phyloP scores from a whole-genome alignment of 1,140 invertebrate species.

The Drosophila nasuta region DNA sequence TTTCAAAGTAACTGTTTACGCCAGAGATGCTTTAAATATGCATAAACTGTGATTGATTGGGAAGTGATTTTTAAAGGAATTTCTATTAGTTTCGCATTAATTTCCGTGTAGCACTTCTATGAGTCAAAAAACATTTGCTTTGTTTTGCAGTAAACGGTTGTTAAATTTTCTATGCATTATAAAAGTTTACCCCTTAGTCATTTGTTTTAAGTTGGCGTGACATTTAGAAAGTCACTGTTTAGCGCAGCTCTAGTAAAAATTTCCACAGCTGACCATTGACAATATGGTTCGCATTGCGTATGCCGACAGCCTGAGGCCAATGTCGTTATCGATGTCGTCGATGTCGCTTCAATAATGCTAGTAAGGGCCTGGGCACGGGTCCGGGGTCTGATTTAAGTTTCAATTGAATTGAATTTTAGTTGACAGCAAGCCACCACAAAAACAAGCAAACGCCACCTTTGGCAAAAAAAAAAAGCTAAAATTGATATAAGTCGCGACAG shows the following conservation, averaged over 20 bases:
- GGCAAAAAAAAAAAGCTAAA: constrained; percentile 12
- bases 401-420: constrained; percentile 27
- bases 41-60: constrained; percentile 11
- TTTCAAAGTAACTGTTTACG: neutral
- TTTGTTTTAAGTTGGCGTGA: neutral
- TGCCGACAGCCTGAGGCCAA: constrained; percentile 7
- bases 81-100: neutral
- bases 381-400: constrained; percentile 27
- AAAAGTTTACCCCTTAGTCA: neutral
- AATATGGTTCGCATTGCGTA: constrained; percentile 4
- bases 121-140: too few species aligned
- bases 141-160: neutral
- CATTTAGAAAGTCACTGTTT: constrained; percentile 7
- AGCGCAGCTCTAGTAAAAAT: neutral
- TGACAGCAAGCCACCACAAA: constrained; percentile 15
- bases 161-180: too few species aligned
- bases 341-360: constrained; percentile 8
- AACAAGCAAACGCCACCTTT: constrained; percentile 30
- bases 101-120: too few species aligned
- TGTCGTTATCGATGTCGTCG: constrained; percentile 3
- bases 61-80: neutral
- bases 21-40: constrained; percentile 14
- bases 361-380: neutral
- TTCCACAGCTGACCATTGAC: constrained; percentile 9
- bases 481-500: constrained; percentile 63